phyloP scores from a whole-genome alignment of 2,797 vertebrate species.

The Hypotaenidia okinawae region DNA sequence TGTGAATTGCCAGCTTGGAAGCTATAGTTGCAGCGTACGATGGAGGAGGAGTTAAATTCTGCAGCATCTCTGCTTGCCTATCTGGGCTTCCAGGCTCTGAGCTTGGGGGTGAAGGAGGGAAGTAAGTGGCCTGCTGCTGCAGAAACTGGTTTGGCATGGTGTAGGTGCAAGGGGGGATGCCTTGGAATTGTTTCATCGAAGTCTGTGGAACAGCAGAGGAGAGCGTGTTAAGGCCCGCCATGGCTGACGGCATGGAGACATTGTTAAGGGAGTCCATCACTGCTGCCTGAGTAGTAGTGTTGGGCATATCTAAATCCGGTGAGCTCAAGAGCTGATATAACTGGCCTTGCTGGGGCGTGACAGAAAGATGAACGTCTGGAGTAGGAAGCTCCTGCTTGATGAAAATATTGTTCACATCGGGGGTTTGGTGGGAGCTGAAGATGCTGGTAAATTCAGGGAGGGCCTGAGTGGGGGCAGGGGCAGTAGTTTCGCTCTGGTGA shows the following conservation, averaged over 20 bases:
- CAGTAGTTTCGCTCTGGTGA: conserved; percentile 84
- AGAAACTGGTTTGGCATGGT: conserved; percentile 81
- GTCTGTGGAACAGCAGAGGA: conserved; percentile 80
- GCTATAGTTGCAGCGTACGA: conserved; percentile 94
- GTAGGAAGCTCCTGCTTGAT: conserved; percentile 94
- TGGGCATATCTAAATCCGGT: conserved; percentile 88
- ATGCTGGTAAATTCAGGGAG: conserved; percentile 89
- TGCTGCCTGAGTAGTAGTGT: conserved; percentile 79
- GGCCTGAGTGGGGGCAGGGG: conserved; percentile 72
- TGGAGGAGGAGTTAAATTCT: conserved; percentile 91
- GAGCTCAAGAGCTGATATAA: conserved; percentile 93
- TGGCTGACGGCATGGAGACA: conserved; percentile 81
- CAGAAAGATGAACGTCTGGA: conserved; percentile 85
- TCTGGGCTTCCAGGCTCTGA: conserved; percentile 95
- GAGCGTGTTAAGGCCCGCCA: conserved; percentile 83
- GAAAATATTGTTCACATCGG: conserved; percentile 83
- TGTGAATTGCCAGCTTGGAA: conserved; percentile 89
- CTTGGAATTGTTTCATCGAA: conserved; percentile 80
- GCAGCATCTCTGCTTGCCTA: conserved; percentile 88
- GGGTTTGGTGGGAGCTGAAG: conserved; percentile 83
- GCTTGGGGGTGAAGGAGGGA: conserved; percentile 94
- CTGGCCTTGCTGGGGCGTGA: conserved; percentile 88
- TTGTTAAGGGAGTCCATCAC: conserved; percentile 83
- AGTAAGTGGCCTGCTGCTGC: conserved; percentile 85
- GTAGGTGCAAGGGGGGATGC: conserved; percentile 80